Conservation (phyloP, 2,797 vertebrate species). For the Bradypodion pumilum region DNA sequence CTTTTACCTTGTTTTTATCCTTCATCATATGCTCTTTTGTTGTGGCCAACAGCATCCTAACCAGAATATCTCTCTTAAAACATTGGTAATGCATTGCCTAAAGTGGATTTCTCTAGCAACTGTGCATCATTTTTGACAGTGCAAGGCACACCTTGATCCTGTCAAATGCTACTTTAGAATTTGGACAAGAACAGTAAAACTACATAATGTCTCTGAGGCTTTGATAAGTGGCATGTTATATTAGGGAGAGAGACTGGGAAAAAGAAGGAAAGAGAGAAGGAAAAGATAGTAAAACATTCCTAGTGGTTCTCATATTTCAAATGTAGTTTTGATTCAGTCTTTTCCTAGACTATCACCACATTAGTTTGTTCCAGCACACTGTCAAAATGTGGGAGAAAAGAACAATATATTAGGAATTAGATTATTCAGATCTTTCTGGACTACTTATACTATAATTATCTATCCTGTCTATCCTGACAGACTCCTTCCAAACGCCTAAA, state of each 20-base stretch:
- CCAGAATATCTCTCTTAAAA: constrained; percentile 3
- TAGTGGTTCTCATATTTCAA: too few species aligned
- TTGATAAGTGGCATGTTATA: neutral
- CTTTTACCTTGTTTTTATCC: constrained; percentile 2
- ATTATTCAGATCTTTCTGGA: too few species aligned
- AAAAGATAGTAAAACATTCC: neutral
- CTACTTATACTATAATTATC: too few species aligned
- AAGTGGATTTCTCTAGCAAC: neutral
- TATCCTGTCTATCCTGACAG: too few species aligned
- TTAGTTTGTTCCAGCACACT: too few species aligned
- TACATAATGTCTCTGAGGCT: neutral
- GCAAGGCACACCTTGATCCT: neutral
- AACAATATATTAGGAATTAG: too few species aligned
- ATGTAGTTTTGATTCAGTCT: too few species aligned
- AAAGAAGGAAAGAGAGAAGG: neutral
- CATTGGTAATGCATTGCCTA: neutral
- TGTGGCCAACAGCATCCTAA: neutral
- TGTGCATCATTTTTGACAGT: neutral
- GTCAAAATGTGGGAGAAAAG: too few species aligned
- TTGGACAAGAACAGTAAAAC: neutral
- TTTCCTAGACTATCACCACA: too few species aligned
- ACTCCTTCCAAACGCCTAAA: too few species aligned
- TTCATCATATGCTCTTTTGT: constrained; percentile 12
- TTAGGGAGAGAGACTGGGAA: too few species aligned
- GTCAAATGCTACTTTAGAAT: neutral